These are phyloP conservation scores for Intellagama lesueurii DNA, from an alignment of 2,797 vertebrate species.

Conservation along the genomic window DNA sequence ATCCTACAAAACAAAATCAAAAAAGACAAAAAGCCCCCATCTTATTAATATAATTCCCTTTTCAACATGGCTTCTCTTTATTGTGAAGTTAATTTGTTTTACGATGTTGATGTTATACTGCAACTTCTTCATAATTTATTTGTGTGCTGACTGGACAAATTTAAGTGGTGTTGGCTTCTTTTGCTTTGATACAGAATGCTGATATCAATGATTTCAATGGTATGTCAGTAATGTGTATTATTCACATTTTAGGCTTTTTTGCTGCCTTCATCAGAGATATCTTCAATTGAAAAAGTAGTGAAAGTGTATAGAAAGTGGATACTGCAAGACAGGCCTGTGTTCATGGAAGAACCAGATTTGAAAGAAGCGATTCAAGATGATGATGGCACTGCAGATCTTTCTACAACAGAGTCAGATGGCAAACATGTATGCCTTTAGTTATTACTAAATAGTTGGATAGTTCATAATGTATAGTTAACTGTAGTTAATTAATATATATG, in stretches of 20 bases:
- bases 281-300: conserved; percentile 92
- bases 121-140: background rate
- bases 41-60: background rate
- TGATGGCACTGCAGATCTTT: conserved; percentile 74
- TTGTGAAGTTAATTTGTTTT: background rate
- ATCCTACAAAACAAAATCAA: background rate
- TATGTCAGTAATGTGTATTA: background rate
- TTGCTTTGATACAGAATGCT: background rate
- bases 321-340: conserved; percentile 90
- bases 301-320: conserved; percentile 98
- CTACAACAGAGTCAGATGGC: conserved; percentile 75
- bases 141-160: background rate
- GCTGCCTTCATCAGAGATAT: conserved; percentile 92
- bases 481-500: accelerated
- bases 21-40: too few species aligned
- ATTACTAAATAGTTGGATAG: background rate
- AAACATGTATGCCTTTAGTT: conserved; percentile 76
- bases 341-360: conserved; percentile 93
- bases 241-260: conserved; percentile 88
- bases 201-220: background rate
- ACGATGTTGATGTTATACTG: background rate
- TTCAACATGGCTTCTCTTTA: background rate
- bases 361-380: conserved; percentile 80
- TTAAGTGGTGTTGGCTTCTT: background rate
- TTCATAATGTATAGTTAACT: background rate